A percentile compares a stretch with the other conserved stretches of the same genome.
phyloP scores from a whole-genome alignment of 2,888 invertebrate genomes.

The Thelaira solivaga region DNA sequence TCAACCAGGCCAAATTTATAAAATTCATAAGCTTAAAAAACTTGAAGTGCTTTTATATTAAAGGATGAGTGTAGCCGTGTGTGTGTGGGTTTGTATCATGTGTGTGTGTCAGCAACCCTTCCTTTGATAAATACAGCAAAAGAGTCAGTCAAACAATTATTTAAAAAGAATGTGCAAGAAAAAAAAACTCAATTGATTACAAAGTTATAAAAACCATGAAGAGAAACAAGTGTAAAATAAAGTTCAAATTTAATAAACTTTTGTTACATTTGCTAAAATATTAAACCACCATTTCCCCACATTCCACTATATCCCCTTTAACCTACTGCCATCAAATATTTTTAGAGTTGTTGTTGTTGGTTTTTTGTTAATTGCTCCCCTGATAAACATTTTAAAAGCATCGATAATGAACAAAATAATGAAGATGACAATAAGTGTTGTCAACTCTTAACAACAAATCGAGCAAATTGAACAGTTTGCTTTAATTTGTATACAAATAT shows the following conservation, averaged over 20 bases:
- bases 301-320: too few relatives aligned
- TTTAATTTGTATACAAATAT: background rate
- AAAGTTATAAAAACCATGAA: slow-evolving; percentile 28
- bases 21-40: too few relatives aligned
- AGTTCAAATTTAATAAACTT: slow-evolving; percentile 52
- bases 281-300: background rate
- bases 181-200: slow-evolving; percentile 38
- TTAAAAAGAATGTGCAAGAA: background rate
- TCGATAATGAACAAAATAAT: slow-evolving; percentile 56
- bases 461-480: background rate
- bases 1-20: slow-evolving; percentile 17
- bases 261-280: background rate
- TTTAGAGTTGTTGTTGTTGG: slow-evolving; percentile 4
- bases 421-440: slow-evolving; percentile 46
- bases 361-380: slow-evolving; percentile 73
- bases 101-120: slow-evolving; percentile 49
- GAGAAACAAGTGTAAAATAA: slow-evolving; percentile 20
- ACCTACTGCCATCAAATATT: background rate
- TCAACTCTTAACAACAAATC: background rate
- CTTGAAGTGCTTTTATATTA: too few relatives aligned
- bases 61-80: too few relatives aligned
- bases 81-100: too few relatives aligned
- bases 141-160: slow-evolving; percentile 41
- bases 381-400: slow-evolving; percentile 69
- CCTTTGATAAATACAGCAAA: slow-evolving; percentile 44